Conservation (phyloP, 2,113 vertebrate genomes). For the Notiomystis cincta region DNA sequence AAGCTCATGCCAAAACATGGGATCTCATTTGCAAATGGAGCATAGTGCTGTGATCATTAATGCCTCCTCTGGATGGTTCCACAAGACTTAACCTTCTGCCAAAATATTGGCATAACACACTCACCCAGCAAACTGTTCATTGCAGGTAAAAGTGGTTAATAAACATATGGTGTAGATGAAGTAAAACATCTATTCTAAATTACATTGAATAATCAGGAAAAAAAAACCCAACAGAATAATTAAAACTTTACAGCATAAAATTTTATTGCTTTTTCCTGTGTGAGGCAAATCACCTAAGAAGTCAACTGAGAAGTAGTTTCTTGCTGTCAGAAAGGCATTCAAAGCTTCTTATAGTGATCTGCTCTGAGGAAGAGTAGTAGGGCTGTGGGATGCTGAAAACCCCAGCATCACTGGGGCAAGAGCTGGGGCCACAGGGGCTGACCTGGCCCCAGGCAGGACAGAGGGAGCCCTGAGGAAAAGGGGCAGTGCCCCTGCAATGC, state of each 20-base stretch:
- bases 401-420: background rate
- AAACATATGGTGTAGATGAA: background rate
- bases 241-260: background rate
- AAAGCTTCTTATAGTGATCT: background rate
- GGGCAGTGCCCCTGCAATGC: background rate
- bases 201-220: background rate
- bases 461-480: background rate
- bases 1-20: background rate
- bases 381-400: background rate
- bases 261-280: background rate
- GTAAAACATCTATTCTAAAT: background rate
- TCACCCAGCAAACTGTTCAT: background rate
- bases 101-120: background rate
- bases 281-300: background rate
- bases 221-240: background rate
- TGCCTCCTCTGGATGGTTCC: background rate
- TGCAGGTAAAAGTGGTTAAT: background rate
- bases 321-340: background rate
- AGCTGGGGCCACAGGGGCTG: rapidly evolving
- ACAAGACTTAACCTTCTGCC: background rate
- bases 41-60: background rate
- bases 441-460: background rate
- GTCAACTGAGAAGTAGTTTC: background rate
- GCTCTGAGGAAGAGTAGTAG: background rate
- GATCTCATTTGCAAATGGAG: background rate